Evolutionary conservation across 2,888 invertebrate genomes (phyloP).

Genomic region (Drosophila paramelanica): DNA sequence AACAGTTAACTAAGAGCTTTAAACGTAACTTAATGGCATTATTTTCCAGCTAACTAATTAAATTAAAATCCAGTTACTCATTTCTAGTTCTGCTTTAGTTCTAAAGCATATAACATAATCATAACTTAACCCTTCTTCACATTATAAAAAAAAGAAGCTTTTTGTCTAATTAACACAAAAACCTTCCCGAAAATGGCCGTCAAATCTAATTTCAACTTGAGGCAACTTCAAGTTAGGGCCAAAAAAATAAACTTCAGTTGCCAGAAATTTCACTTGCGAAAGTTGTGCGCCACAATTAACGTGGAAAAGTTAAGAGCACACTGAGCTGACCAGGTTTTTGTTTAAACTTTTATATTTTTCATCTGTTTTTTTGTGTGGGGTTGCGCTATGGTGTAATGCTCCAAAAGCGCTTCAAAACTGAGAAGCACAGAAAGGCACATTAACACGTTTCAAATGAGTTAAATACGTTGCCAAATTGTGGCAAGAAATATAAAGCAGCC

Average conservation of each 20-base stretch:
- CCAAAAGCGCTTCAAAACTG: constrained; percentile 16
- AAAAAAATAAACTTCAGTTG: constrained; percentile 30
- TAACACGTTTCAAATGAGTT: constrained; percentile 72
- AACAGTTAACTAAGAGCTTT: not conserved
- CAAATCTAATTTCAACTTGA: constrained; percentile 12
- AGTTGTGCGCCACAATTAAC: constrained; percentile 57
- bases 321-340: constrained; percentile 34
- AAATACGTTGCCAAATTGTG: constrained; percentile 66
- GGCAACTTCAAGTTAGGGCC: constrained; percentile 24
- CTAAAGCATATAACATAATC: constrained; percentile 9
- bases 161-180: constrained; percentile 51
- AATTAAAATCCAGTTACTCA: not conserved
- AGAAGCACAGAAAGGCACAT: constrained; percentile 58
- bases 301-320: constrained; percentile 46
- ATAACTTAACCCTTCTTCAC: constrained; percentile 11
- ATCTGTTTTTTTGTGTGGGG: constrained; percentile 7
- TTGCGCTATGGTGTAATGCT: constrained; percentile 46
- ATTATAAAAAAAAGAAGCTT: constrained; percentile 7
- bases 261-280: constrained; percentile 74
- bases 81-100: not conserved
- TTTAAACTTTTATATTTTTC: constrained; percentile 10
- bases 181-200: constrained; percentile 25
- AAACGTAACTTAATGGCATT: not conserved
- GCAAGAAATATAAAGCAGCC: constrained; percentile 39
- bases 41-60: not conserved